Evolutionary conservation across 2,797 vertebrate genomes (phyloP), one percentile per base, ranked within the genome.

Genomic region (Acrossocheilus wenchowensis): DNA sequence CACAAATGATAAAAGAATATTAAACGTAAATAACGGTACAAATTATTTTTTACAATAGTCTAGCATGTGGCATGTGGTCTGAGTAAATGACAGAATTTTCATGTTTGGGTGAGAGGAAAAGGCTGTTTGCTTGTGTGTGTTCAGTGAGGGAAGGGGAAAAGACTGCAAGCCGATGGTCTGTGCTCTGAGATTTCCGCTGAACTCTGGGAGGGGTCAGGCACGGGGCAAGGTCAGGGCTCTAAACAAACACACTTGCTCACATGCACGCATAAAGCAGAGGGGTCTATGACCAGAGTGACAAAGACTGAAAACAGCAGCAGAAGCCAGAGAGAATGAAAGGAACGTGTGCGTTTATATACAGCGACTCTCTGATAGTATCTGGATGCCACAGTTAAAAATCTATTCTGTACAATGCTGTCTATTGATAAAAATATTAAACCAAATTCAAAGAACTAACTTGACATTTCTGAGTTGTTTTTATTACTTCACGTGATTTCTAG

Each of bases 131-230:
- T 82, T 90, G 81, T 90, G 83, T 90, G 89, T 84, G 86, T 89
- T 52, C 15, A 41, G 23, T 0, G 50, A 85, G 81, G 93, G 91
- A 92, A 92, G 87, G 84, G 93, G 91, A 92, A 93, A 88, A 88
- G 92, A 91, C 89, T 84, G 71, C 91, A 94, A 94, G 93, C 94
- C 91, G 89, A 92, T 90, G 91, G 81, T 81, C 88, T 80, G 90
- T 87, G 88, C 90, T 89, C 85, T 88, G 90, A 90, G 93, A 88
- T 92, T 95, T 96, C 94, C 93, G 93, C 90, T 90, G 93, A 94
- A 94, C 94, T 93, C 89, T 90, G 88, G 90, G 81, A 79, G 87
- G 89, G 94, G 93, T 96, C 94, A 95, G 84, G 88, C 89, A 52
- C 50, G 62, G 94, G 93, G 91, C 93, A 95, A 83, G 91, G 90